A percentile compares a stretch with the other conserved stretches of the same genome.
These are phyloP conservation scores for Zophobas morio DNA, from an alignment of 1,140 invertebrate species.

Conservation along the genomic window DNA sequence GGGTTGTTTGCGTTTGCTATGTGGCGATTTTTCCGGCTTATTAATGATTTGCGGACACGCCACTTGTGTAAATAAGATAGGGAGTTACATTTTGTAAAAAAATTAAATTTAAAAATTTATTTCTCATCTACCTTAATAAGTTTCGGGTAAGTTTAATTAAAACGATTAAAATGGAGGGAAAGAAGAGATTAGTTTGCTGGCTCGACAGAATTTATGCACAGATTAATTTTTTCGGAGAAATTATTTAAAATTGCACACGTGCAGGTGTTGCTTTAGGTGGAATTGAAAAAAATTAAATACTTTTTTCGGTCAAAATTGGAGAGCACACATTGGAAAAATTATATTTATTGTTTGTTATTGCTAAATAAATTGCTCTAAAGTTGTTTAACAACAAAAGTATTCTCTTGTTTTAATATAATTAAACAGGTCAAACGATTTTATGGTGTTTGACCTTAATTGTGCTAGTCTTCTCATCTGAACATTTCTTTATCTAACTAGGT, in stretches of 20 bases:
- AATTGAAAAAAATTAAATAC: no score
- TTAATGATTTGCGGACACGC: neutral
- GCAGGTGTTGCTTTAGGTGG: no score
- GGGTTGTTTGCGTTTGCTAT: neutral
- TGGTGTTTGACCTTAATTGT: no score
- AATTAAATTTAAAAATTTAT: neutral
- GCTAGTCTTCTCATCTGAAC: no score
- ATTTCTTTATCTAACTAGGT: no score
- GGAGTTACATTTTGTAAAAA: neutral
- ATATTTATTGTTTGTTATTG: no score
- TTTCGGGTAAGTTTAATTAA: neutral
- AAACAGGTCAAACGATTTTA: no score
- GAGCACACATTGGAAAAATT: no score
- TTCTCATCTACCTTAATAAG: neutral
- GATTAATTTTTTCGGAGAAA: neutral
- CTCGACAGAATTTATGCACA: neutral
- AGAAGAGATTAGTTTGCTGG: neutral
- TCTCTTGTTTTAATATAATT: no score
- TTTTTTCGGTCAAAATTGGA: no score
- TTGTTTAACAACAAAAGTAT: no score
- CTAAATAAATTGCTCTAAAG: no score
- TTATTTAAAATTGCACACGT: neutral
- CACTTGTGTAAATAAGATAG: constrained; percentile 4
- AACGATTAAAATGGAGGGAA: constrained; percentile 1
- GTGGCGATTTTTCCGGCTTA: neutral